These are phyloP conservation scores for Aurelia aurita DNA, from an alignment of 30 jellyfish, hydroid and myxozoan genomes.

Conservation along the genomic window DNA sequence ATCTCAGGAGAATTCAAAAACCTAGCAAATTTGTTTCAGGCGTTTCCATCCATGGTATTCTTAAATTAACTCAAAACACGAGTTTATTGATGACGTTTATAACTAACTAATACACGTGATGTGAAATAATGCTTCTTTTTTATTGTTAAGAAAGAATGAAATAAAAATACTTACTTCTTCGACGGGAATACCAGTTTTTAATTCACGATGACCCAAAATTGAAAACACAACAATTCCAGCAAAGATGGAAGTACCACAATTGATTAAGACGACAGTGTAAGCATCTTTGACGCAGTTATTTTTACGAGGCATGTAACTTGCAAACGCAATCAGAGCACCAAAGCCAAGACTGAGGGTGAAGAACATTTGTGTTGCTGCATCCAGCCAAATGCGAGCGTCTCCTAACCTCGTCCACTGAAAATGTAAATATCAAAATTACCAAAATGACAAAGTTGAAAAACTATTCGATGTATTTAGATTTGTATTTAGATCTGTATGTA, in stretches of 20 bases:
- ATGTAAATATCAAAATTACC: neutral
- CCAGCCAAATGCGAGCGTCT: slow-evolving; percentile 95
- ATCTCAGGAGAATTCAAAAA: too few relatives aligned
- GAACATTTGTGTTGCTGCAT: slow-evolving; percentile 98
- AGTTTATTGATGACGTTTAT: too few relatives aligned
- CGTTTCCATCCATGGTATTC: too few relatives aligned
- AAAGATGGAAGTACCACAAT: slow-evolving; percentile 94
- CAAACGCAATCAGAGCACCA: slow-evolving; percentile 95
- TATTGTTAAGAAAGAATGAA: neutral
- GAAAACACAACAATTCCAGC: slow-evolving; percentile 98
- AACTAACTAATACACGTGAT: too few relatives aligned
- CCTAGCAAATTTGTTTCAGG: too few relatives aligned
- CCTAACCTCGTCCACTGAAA: slow-evolving; percentile 68
- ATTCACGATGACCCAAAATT: slow-evolving; percentile 89
- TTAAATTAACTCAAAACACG: too few relatives aligned
- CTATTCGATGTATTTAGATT: too few relatives aligned
- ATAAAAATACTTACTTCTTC: slow-evolving; percentile 52
- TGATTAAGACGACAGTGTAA: slow-evolving; percentile 88
- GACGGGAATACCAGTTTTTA: slow-evolving; percentile 45
- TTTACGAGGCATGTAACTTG: slow-evolving; percentile 93
- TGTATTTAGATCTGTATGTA: too few relatives aligned
- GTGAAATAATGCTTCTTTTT: neutral
- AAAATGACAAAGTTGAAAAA: neutral
- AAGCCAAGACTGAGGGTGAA: slow-evolving; percentile 95
- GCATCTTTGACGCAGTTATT: slow-evolving; percentile 96